Base-by-base conservation (phyloP, 2,113 vertebrate species). In the Ptychochromis oligacanthus region DNA sequence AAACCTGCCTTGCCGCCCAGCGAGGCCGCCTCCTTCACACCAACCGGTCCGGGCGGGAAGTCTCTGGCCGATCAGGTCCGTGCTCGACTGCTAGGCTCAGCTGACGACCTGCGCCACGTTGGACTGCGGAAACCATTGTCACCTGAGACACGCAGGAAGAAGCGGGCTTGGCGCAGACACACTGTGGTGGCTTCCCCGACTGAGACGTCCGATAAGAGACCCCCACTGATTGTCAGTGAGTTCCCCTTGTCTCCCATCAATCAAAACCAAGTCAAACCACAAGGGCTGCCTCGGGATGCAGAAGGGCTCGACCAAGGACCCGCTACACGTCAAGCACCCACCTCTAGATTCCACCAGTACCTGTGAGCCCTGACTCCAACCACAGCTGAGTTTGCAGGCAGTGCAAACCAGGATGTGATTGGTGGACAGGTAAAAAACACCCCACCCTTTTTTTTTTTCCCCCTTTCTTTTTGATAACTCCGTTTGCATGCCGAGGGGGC, bases 81-180 rank as follows among this genome's bases (percentile, higher is more conserved):
- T 0, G 95, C 96, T 14, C 96, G 96, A 0, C 93, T 97, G 24
- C 92, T 97, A 8, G 95, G 94, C 84, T 97, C 98, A 0, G 94
- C 96, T 0, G 98, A 98, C 0, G 97, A 99, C 94, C 92, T 96
- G 89, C 96, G 97, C 72, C 94, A 91, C 0, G 96, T 97, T 49
- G 93, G 96, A 4, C 92, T 97, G 86, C 94, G 97, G 11, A 96
- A 97, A 24, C 97, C 96, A 0, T 95, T 95, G 77, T 97, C 98
- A 0, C 98, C 98, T 0, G 98, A 98, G 87, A 97, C 96, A 0
- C 95, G 97, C 8, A 94, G 98, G 81, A 97, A 95, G 94, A 97
- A 97, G 56, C 96, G 97, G 77, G 96, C 96, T 49, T 98, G 98
- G 97, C 96, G 98, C 15, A 93, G 98, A 11, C 98, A 99, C 96